phyloP scores from a whole-genome alignment of 2,113 vertebrate species.

The Zapornia atra region DNA sequence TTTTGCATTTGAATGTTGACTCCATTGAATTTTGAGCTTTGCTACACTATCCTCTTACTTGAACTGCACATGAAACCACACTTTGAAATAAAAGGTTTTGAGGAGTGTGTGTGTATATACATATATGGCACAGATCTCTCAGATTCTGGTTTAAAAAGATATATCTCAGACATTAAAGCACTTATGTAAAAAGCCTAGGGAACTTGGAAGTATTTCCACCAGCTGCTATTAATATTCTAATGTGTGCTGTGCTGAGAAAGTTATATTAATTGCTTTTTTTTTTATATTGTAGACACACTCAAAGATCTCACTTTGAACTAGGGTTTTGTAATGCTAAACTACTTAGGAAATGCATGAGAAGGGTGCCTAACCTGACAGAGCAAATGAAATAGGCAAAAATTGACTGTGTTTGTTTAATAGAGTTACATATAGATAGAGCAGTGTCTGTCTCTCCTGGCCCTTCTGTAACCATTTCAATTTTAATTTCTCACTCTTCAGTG shows the following conservation, averaged over 20 bases:
- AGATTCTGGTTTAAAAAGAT: not conserved
- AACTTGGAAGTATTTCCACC: not conserved
- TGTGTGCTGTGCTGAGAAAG: not conserved
- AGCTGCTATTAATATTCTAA: slow-evolving; percentile 16
- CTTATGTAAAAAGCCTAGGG: not conserved
- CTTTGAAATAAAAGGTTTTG: not conserved
- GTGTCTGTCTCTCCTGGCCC: not conserved
- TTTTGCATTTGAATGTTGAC: not conserved
- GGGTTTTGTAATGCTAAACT: not conserved
- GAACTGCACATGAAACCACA: not conserved
- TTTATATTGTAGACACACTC: not conserved
- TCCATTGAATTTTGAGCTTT: not conserved
- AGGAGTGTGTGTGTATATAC: not conserved
- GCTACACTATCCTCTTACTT: not conserved
- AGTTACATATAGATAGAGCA: not conserved
- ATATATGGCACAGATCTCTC: not conserved
- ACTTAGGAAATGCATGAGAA: not conserved
- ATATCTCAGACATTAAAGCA: not conserved
- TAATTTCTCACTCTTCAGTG: not conserved
- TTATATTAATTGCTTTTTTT: not conserved
- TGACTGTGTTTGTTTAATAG: not conserved
- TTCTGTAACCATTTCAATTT: not conserved
- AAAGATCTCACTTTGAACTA: not conserved
- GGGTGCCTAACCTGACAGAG: not conserved
- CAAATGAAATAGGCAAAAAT: not conserved